phyloP scores from a whole-genome alignment of 2,113 vertebrate species.

The Serranochromis macrocephalus region DNA sequence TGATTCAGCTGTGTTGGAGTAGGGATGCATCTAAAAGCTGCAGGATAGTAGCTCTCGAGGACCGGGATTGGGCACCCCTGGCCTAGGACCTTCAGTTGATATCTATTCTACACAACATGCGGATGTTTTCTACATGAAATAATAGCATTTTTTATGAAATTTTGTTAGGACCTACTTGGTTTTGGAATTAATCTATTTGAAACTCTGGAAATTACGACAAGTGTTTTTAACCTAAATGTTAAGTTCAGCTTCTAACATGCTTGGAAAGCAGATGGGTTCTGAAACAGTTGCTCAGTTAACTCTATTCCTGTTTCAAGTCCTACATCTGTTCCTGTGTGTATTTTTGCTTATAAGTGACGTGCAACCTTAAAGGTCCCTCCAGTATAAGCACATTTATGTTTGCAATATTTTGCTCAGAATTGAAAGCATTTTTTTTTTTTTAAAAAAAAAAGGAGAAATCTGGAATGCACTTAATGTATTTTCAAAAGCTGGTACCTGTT shows the following conservation, averaged over 20 bases:
- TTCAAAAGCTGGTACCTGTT: background rate
- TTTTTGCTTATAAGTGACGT: background rate
- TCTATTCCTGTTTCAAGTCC: background rate
- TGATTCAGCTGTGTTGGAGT: too few species aligned
- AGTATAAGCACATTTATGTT: background rate
- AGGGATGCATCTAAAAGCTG: too few species aligned
- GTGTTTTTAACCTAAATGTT: background rate
- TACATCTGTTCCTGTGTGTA: background rate
- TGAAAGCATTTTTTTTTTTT: background rate
- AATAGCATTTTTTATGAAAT: background rate
- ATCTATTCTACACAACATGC: background rate
- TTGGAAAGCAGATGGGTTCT: background rate
- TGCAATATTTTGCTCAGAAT: background rate
- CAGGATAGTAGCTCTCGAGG: too few species aligned
- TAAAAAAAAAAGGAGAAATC: accelerated
- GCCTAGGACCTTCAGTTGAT: background rate
- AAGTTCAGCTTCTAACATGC: background rate
- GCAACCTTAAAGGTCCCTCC: background rate
- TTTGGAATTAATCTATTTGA: background rate
- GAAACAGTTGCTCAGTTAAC: background rate
- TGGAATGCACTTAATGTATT: background rate
- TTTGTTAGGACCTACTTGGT: background rate
- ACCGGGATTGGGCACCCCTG: too few species aligned
- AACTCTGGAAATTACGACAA: background rate
- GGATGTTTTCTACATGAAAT: background rate